Evolutionary conservation across 53 echinoderm and acorn worm species (phyloP).

Genomic region (Zoroaster sp.): DNA sequence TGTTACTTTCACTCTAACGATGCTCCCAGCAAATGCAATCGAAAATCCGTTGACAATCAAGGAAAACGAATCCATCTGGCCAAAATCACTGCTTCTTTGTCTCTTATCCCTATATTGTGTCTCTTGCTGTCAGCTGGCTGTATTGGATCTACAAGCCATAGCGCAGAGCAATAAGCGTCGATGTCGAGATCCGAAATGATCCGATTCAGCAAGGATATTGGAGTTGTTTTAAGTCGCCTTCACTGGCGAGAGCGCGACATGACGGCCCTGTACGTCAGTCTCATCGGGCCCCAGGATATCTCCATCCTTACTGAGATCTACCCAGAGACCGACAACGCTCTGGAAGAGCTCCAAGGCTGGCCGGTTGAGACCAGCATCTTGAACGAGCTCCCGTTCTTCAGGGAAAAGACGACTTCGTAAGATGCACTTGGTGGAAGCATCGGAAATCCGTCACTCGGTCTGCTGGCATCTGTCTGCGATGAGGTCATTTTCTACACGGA

Average conservation of each 20-base stretch:
- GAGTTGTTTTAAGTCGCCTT: conserved; percentile 77
- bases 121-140: no score
- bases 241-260: conserved; percentile 86
- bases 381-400: conserved; percentile 80
- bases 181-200: conserved; percentile 79
- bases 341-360: conserved; percentile 81
- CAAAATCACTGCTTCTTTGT: conserved; percentile 74
- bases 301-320: conserved; percentile 80
- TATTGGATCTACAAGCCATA: conserved; percentile 58
- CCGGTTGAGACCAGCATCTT: conserved; percentile 84
- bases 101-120: no score
- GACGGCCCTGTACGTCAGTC: conserved; percentile 87
- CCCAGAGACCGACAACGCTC: conserved; percentile 71
- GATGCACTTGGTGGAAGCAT: conserved; percentile 66
- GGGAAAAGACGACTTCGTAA: conserved; percentile 80
- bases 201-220: conserved; percentile 84
- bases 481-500: conserved; percentile 88
- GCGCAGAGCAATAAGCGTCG: conserved; percentile 63
- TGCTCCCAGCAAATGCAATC: conserved; percentile 60
- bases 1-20: conserved; percentile 47
- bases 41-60: conserved; percentile 77
- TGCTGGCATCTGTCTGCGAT: conserved; percentile 73
- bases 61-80: conserved; percentile 85
- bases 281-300: conserved; percentile 77
- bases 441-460: conserved; percentile 58